A percentile compares a stretch with the other conserved stretches of the same genome.
Evolutionary conservation across 1,140 invertebrate species (phyloP).

Genomic region (Drosophila miranda): DNA sequence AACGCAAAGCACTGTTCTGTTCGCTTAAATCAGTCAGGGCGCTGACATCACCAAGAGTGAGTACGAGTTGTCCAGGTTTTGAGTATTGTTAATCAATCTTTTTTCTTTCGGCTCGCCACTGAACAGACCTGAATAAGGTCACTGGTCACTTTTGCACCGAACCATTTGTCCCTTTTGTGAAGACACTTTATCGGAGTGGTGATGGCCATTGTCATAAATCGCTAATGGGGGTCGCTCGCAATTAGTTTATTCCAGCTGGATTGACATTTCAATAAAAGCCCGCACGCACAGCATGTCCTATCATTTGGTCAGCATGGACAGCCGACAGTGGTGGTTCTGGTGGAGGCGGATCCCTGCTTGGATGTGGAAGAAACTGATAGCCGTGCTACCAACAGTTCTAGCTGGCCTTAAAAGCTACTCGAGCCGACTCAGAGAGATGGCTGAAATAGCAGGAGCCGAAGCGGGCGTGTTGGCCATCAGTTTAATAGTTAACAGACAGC

Average conservation of each 20-base stretch:
- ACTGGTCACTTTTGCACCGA: conserved; percentile 83
- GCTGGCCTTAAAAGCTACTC: background rate
- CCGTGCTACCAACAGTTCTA: background rate
- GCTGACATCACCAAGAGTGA: conserved; percentile 94
- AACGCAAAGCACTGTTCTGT: conserved; percentile 96
- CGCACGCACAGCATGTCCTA: background rate
- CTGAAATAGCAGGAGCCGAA: conserved; percentile 55
- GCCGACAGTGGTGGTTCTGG: conserved; percentile 8
- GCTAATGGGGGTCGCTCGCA: conserved; percentile 40
- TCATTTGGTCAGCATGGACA: conserved; percentile 27
- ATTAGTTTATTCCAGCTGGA: conserved; percentile 2
- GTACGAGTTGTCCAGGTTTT: conserved; percentile 16
- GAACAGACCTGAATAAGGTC: conserved; percentile 94
- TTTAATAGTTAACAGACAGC: conserved; percentile 45
- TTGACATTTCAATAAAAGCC: conserved; percentile 33
- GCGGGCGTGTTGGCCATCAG: conserved; percentile 65
- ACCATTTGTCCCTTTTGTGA: background rate
- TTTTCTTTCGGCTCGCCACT: background rate
- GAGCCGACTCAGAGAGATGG: conserved; percentile 30
- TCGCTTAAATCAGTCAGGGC: conserved; percentile 97
- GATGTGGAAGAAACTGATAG: background rate
- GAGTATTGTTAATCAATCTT: conserved; percentile 30
- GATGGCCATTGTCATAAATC: conserved; percentile 68
- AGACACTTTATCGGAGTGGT: conserved; percentile 51
- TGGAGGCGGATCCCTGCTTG: background rate